Percentiles rank a stretch among this genome's conserved stretches.
Evolutionary conservation across 2,888 invertebrate species (phyloP).

Genomic region (Brachyptera risi): DNA sequence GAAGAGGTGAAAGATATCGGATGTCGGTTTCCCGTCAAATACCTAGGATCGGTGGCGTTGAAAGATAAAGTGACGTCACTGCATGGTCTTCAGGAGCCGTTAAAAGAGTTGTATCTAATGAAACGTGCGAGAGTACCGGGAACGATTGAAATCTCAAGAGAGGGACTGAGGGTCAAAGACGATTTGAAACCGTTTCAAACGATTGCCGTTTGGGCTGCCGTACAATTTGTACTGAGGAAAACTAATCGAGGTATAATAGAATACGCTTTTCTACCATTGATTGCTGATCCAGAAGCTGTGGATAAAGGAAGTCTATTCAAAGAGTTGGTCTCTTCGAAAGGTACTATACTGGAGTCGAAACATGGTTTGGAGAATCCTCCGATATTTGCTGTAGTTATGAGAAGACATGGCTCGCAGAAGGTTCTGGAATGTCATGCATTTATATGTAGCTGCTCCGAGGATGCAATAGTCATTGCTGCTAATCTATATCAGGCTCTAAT

Average conservation of each 20-base stretch:
- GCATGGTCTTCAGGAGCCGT: conserved; percentile 74
- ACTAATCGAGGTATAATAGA: conserved; percentile 48
- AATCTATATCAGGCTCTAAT: conserved; percentile 85
- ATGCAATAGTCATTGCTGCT: conserved; percentile 87
- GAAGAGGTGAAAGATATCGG: conserved; percentile 32
- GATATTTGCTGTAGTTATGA: conserved; percentile 87
- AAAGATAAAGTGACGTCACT: conserved; percentile 77
- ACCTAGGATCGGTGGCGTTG: conserved; percentile 75
- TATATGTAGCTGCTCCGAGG: conserved; percentile 83
- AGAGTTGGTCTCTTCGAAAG: conserved; percentile 34
- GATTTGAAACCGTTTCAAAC: conserved; percentile 78
- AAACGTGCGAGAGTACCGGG: conserved; percentile 26
- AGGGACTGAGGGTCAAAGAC: conserved; percentile 2
- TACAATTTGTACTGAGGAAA: conserved; percentile 71
- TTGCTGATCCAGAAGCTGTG: conserved; percentile 74
- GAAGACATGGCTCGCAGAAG: conserved; percentile 66
- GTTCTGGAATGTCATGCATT: conserved; percentile 89
- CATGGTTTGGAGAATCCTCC: conserved; percentile 64
- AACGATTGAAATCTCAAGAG: conserved; percentile 28
- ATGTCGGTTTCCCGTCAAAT: conserved; percentile 57
- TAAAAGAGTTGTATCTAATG: conserved; percentile 62
- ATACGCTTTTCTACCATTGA: conserved; percentile 79
- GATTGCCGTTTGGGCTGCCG: conserved; percentile 90
- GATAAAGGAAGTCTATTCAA: conserved; percentile 65
- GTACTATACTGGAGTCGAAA: conserved; percentile 28